Evolutionary conservation across 2,113 vertebrate species (phyloP).

Genomic region (Todiramphus saurophagus): DNA sequence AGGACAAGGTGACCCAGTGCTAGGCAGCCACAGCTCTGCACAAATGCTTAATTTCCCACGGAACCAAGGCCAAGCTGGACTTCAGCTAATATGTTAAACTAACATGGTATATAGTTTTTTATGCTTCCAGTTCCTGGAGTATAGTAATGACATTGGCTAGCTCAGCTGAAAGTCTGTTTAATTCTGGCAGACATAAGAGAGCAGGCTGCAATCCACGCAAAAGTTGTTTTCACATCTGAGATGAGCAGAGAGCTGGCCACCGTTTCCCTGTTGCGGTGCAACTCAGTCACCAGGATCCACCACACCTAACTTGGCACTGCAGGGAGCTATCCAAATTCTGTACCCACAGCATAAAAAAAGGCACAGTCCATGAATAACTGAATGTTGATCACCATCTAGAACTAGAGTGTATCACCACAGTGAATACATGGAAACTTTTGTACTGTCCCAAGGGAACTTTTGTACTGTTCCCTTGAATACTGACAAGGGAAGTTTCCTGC

Average conservation of each 20-base stretch:
- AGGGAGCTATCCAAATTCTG: background rate
- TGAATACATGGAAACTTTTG: background rate
- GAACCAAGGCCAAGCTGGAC: background rate
- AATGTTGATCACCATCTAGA: background rate
- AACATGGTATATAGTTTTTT: background rate
- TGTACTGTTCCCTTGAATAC: background rate
- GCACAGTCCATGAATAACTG: background rate
- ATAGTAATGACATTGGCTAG: background rate
- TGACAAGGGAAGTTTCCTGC: background rate
- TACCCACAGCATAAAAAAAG: background rate
- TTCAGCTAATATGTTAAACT: background rate
- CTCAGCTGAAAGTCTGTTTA: background rate
- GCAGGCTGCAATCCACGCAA: background rate
- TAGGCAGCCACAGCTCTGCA: background rate
- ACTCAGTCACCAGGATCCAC: rapidly evolving
- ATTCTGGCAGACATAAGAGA: background rate
- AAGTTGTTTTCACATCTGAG: background rate
- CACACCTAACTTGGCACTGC: rapidly evolving
- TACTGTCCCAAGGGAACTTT: background rate
- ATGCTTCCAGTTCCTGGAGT: background rate
- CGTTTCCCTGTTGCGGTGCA: rapidly evolving
- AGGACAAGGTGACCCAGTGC: background rate
- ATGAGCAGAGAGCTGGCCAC: background rate
- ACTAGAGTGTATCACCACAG: background rate
- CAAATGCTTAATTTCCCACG: background rate